phyloP scores from a whole-genome alignment of 2,888 invertebrate genomes.

The Cistogaster globosa region DNA sequence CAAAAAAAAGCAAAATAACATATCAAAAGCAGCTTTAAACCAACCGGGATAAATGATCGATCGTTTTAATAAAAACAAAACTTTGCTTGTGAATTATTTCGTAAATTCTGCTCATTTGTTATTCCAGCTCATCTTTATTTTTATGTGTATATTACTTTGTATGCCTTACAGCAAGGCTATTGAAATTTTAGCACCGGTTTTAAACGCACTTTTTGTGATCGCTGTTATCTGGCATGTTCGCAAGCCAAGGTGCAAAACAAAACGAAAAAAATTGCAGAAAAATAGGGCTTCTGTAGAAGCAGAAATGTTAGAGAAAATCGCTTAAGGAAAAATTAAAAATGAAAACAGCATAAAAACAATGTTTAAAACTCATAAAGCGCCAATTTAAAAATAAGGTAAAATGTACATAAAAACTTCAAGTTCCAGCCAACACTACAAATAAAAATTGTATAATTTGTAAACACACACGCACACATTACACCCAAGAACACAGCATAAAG shows the following conservation, averaged over 20 bases:
- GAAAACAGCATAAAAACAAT: slow-evolving; percentile 42
- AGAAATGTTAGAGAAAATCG: slow-evolving; percentile 49
- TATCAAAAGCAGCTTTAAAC: slow-evolving; percentile 33
- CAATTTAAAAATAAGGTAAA: slow-evolving; percentile 34
- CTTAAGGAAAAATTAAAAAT: slow-evolving; percentile 51
- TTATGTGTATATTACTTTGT: slow-evolving; percentile 12
- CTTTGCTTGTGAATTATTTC: slow-evolving; percentile 50
- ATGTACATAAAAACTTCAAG: background rate
- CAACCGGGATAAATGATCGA: slow-evolving; percentile 65
- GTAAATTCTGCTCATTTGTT: background rate
- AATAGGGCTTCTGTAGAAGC: slow-evolving; percentile 62
- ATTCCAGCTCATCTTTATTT: slow-evolving; percentile 27
- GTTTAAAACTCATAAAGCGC: slow-evolving; percentile 60
- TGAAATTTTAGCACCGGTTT: slow-evolving; percentile 54
- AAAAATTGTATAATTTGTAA: slow-evolving; percentile 14
- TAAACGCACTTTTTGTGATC: slow-evolving; percentile 50
- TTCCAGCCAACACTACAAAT: background rate
- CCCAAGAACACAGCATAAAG: background rate
- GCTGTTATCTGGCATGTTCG: background rate
- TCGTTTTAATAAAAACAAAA: slow-evolving; percentile 36
- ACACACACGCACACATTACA: background rate
- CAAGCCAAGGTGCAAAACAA: slow-evolving; percentile 22
- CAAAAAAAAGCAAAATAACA: slow-evolving; percentile 23
- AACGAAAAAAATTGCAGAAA: background rate
- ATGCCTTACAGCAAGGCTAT: slow-evolving; percentile 43